A percentile compares a stretch with the other conserved stretches of the same genome.
phyloP scores from a whole-genome alignment of 2,797 vertebrate species.

The Mormyrops attenuatus region DNA sequence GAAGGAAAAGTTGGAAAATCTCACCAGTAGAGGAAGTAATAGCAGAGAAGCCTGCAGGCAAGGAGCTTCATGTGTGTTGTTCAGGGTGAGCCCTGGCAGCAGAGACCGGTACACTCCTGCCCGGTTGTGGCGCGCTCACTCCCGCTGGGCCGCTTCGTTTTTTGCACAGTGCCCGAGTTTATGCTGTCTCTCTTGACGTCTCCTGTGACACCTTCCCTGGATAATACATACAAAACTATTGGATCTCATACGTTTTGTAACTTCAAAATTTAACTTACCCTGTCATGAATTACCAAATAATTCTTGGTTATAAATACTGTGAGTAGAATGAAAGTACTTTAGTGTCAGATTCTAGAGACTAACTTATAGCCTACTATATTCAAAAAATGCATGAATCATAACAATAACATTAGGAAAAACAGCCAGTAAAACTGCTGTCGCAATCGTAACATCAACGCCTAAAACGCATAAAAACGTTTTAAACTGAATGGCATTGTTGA shows the following conservation, averaged over 20 bases:
- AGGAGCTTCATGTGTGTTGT: slow-evolving; percentile 16
- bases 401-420: not conserved
- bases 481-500: not conserved
- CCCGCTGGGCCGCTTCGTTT: not conserved
- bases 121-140: not conserved
- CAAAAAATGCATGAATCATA: not conserved
- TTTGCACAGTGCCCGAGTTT: not conserved
- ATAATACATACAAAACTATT: not conserved
- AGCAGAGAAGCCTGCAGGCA: not conserved
- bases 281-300: not conserved
- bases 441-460: not conserved
- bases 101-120: not conserved
- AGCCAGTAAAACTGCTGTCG: not conserved
- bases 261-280: not conserved
- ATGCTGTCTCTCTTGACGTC: not conserved
- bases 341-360: not conserved
- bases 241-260: not conserved
- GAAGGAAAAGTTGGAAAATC: not conserved
- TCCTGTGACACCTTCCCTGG: not conserved
- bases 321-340: not conserved
- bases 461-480: not conserved
- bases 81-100: not conserved
- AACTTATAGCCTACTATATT: not conserved
- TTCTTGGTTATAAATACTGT: not conserved
- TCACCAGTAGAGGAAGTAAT: slow-evolving; percentile 21